A percentile compares a stretch with the other conserved stretches of the same genome.
These are phyloP conservation scores for Andrena fulva DNA, from an alignment of 2,888 invertebrate genomes.

Conservation along the genomic window DNA sequence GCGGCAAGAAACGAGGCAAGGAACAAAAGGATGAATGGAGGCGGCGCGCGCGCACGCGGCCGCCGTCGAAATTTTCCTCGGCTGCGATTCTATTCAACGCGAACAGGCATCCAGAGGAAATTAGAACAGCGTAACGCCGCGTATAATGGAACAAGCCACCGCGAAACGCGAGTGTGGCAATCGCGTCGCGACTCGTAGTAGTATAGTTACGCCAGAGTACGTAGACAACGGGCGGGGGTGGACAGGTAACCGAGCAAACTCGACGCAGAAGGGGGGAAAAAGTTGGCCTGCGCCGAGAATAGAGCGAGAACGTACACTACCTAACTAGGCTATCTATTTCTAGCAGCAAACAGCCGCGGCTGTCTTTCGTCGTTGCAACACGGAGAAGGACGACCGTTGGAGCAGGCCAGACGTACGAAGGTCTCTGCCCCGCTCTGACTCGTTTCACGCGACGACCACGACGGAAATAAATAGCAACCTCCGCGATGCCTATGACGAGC, in stretches of 20 bases:
- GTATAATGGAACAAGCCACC: conserved; percentile 59
- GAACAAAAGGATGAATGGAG: conserved; percentile 3
- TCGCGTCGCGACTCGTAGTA: conserved; percentile 27
- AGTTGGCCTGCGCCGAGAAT: conserved; percentile 72
- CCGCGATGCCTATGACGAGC: conserved; percentile 50
- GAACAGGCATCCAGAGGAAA: conserved; percentile 32
- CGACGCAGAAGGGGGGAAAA: conserved; percentile 44
- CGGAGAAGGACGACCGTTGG: conserved; percentile 63
- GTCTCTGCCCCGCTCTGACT: conserved; percentile 61
- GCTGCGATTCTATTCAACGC: conserved; percentile 20
- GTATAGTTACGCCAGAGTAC: conserved; percentile 53
- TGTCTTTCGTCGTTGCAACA: conserved; percentile 69
- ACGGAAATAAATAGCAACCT: conserved; percentile 61
- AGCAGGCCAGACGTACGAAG: conserved; percentile 63
- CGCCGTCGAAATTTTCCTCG: background rate
- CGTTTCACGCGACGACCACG: conserved; percentile 31
- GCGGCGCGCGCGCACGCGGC: background rate
- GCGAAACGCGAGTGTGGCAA: conserved; percentile 55
- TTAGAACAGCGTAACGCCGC: conserved; percentile 54
- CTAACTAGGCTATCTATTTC: conserved; percentile 78
- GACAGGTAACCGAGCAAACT: conserved; percentile 64
- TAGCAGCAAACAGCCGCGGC: conserved; percentile 68
- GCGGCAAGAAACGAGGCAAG: background rate
- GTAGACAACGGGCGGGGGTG: conserved; percentile 37
- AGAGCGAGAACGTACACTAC: conserved; percentile 72